Evolutionary conservation across 2,797 vertebrate genomes (phyloP), one percentile per base, ranked within the genome.

Genomic region (Sebastolobus altivelis): DNA sequence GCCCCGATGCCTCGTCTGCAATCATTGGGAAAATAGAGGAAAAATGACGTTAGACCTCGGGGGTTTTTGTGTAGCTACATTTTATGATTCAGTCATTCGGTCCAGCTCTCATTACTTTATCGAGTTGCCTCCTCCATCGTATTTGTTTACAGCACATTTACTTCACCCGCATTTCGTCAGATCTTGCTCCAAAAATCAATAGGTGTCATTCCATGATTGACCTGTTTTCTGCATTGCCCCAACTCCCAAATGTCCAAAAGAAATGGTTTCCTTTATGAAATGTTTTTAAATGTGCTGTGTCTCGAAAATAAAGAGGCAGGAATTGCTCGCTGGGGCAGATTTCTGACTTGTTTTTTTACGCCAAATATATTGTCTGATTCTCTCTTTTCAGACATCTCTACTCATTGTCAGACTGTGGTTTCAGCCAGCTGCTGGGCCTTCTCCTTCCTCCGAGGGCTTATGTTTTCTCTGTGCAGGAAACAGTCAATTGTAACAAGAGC

Each of bases 401-500:
- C 60, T 63, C 43, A 33, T 31, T 77, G 72, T 83, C 75, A 77
- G 65, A 40, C 55, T 55, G 18, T 27, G 72, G 67, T 67, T 71
- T 65, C 13, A 82, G 65, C 82, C 83, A 81, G 84, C 83, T 87
- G 81, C 83, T 66, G 59, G 76, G 27, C 75, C 69, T 71, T 80
- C 77, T 85, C 74, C 68, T 76, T 88, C 79, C 84, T 88, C 69
- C 75, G 13, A 77, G 77, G 81, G 82, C 71, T 83, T 78, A 81
- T 82, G 72, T 84, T 89, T 87, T 92, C 91, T 89, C 81, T 75
- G 72, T 66, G 87, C 88, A 94, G 94, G 94, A 96, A 95, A 93
- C 52, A 76, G 87, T 89, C 92, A 89, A 90, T 94, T 93, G 93
- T 93, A 94, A 93, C 88, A 72, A 87, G 88, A 94, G 92, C 92